Evolutionary conservation across 2,797 vertebrate genomes (phyloP).

Genomic region (Malurus splendens): DNA sequence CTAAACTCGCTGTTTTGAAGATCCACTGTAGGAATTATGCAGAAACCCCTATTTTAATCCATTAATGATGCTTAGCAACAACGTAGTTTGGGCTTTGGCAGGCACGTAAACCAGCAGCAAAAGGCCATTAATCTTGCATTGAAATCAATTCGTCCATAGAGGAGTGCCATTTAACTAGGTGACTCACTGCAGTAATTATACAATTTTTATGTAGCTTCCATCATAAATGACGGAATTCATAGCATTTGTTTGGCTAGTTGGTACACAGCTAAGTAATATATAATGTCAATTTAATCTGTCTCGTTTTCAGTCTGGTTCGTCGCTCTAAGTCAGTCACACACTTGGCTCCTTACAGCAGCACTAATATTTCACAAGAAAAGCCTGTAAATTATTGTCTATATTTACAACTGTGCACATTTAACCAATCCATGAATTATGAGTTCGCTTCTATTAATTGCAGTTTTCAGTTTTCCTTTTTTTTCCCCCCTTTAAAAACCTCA

Average conservation of each 20-base stretch:
- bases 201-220: slow-evolving; percentile 49
- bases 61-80: slow-evolving; percentile 59
- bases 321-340: not conserved
- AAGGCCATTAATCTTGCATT: slow-evolving; percentile 50
- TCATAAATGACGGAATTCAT: slow-evolving; percentile 25
- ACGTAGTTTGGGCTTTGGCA: slow-evolving; percentile 44
- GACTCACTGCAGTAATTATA: slow-evolving; percentile 30
- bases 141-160: slow-evolving; percentile 14
- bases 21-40: slow-evolving; percentile 35
- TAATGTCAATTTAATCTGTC: slow-evolving; percentile 12
- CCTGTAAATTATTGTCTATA: slow-evolving; percentile 45
- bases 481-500: not conserved
- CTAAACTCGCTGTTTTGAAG: slow-evolving; percentile 28
- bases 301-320: not conserved
- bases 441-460: slow-evolving; percentile 2
- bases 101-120: slow-evolving; percentile 44
- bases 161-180: slow-evolving; percentile 46
- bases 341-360: slow-evolving; percentile 1
- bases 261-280: slow-evolving; percentile 25
- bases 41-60: slow-evolving; percentile 54
- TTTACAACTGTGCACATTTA: slow-evolving; percentile 20
- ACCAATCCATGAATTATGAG: not conserved
- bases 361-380: slow-evolving; percentile 32
- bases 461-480: not conserved
- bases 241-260: slow-evolving; percentile 45